phyloP scores from a whole-genome alignment of 2,888 invertebrate species.

The Agrochola circellaris region DNA sequence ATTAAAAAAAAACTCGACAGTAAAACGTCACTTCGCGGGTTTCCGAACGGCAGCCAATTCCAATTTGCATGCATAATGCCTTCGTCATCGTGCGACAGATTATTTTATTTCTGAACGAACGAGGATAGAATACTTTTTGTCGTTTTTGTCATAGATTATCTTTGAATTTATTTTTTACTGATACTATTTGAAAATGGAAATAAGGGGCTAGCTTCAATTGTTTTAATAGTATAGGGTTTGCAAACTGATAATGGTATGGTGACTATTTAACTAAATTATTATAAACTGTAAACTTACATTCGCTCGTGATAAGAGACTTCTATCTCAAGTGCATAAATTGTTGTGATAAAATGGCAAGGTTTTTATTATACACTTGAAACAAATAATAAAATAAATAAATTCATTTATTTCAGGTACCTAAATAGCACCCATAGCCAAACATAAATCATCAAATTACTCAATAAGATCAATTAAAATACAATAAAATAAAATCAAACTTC shows the following conservation, averaged over 20 bases:
- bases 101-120: conserved; percentile 63
- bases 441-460: too few relatives aligned
- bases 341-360: too few relatives aligned
- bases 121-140: conserved; percentile 38
- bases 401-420: too few relatives aligned
- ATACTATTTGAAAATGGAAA: conserved; percentile 18
- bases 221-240: not conserved
- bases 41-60: conserved; percentile 64
- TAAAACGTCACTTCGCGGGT: conserved; percentile 53
- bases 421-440: too few relatives aligned
- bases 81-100: conserved; percentile 58
- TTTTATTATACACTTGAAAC: too few relatives aligned
- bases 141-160: conserved; percentile 10
- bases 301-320: not conserved
- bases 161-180: conserved; percentile 10
- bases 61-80: conserved; percentile 70
- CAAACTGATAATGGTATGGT: not conserved
- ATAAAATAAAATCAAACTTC: too few relatives aligned
- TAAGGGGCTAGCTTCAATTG: not conserved
- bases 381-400: too few relatives aligned
- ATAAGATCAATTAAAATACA: too few relatives aligned
- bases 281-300: not conserved
- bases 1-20: conserved; percentile 51
- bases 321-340: conserved; percentile 19
- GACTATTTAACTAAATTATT: conserved; percentile 4